These are phyloP conservation scores for Atta cephalotes DNA, from an alignment of 1,140 invertebrate genomes.

Conservation along the genomic window DNA sequence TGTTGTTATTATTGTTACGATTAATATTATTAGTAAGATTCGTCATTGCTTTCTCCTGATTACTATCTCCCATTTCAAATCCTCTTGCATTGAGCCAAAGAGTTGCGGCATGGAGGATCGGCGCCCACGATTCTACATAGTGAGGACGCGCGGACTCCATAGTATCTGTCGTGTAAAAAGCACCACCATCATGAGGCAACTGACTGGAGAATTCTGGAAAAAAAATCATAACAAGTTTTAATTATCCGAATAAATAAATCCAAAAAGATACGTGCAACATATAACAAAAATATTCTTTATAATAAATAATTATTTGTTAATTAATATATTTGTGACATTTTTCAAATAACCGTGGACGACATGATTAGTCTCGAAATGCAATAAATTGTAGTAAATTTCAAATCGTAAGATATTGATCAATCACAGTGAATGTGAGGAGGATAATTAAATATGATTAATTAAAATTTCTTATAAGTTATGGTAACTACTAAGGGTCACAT, in stretches of 20 bases:
- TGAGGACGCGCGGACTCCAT: constrained; percentile 96
- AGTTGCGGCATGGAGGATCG: constrained; percentile 96
- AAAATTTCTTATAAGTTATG: too few species aligned
- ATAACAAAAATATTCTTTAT: neutral
- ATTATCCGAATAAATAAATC: neutral
- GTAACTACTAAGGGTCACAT: too few species aligned
- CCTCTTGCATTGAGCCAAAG: constrained; percentile 93
- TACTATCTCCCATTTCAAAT: constrained; percentile 85
- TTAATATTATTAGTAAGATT: constrained; percentile 85
- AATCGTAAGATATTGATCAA: too few species aligned
- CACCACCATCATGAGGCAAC: constrained; percentile 97
- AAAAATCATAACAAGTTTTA: constrained; percentile 50
- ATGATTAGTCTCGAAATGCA: too few species aligned
- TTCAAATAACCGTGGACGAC: too few species aligned
- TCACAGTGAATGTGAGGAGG: too few species aligned
- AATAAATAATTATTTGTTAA: neutral
- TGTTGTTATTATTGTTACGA: constrained; percentile 86
- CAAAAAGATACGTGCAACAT: neutral
- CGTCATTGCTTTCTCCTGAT: constrained; percentile 77
- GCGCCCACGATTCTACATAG: constrained; percentile 97
- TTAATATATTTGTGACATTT: too few species aligned
- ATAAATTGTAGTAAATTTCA: too few species aligned
- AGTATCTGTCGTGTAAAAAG: constrained; percentile 98
- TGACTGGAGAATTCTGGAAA: constrained; percentile 95
- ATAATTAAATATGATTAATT: too few species aligned